phyloP scores from a whole-genome alignment of 2,113 vertebrate genomes.

The Xyliphius kryptos region DNA sequence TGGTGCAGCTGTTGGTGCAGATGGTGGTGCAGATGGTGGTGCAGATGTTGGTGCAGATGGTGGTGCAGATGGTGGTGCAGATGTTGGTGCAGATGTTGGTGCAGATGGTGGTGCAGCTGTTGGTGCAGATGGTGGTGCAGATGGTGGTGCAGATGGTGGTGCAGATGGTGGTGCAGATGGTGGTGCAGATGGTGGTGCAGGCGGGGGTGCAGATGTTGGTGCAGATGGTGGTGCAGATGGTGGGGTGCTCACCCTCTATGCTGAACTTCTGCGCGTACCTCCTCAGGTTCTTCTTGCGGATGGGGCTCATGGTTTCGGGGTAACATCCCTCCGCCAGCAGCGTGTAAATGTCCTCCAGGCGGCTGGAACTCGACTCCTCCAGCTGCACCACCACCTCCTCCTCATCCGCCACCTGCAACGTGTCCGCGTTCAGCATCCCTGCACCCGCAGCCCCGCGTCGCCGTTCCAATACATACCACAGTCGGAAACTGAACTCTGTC shows the following conservation, averaged over 20 bases:
- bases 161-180: no score
- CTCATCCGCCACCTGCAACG: conserved; percentile 75
- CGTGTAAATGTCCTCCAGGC: conserved; percentile 75
- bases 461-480: no score
- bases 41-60: no score
- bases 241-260: conserved; percentile 63
- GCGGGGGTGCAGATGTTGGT: no score
- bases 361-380: conserved; percentile 62
- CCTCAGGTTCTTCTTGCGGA: conserved; percentile 81
- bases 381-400: conserved; percentile 55
- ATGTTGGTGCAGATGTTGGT: no score
- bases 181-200: no score
- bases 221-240: background rate
- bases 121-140: no score
- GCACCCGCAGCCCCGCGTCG: background rate
- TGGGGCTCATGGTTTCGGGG: conserved; percentile 73
- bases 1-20: no score
- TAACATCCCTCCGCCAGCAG: conserved; percentile 78
- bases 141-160: no score
- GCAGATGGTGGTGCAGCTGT: no score
- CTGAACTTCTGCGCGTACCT: conserved; percentile 79
- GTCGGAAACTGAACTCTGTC: background rate
- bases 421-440: conserved; percentile 67
- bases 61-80: no score
- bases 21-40: no score